Evolutionary conservation across 2,113 vertebrate species (phyloP).

Genomic region (Edolisoma coerulescens): DNA sequence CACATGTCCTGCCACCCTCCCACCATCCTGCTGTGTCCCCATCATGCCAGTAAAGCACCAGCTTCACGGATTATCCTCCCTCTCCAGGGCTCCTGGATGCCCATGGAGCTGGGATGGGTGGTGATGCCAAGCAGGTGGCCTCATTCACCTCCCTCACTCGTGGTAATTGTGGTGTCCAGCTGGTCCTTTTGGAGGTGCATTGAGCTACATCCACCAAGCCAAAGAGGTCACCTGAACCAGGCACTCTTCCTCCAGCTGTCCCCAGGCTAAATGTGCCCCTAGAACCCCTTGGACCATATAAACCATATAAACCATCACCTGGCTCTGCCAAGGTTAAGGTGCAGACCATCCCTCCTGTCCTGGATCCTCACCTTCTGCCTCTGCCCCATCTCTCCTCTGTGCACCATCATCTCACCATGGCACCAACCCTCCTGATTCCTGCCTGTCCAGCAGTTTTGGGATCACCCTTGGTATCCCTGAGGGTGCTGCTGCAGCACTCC

Average conservation of each 20-base stretch:
- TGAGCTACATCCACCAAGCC: not conserved
- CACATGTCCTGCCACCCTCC: not conserved
- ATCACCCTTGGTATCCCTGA: not conserved
- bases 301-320: not conserved
- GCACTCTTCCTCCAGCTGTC: not conserved
- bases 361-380: not conserved
- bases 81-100: not conserved
- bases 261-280: not conserved
- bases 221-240: not conserved
- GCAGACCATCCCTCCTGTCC: not conserved
- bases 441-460: not conserved
- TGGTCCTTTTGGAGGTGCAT: not conserved
- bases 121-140: not conserved
- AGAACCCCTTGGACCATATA: not conserved
- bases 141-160: not conserved
- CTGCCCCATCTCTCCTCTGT: not conserved
- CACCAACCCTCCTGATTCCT: not conserved
- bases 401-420: not conserved
- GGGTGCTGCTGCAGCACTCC: not conserved
- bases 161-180: not conserved
- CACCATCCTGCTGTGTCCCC: not conserved
- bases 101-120: not conserved
- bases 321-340: not conserved
- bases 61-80: not conserved
- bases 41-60: rapidly evolving